phyloP scores from a whole-genome alignment of 2,797 vertebrate species.

The Sebastes matsubarae region DNA sequence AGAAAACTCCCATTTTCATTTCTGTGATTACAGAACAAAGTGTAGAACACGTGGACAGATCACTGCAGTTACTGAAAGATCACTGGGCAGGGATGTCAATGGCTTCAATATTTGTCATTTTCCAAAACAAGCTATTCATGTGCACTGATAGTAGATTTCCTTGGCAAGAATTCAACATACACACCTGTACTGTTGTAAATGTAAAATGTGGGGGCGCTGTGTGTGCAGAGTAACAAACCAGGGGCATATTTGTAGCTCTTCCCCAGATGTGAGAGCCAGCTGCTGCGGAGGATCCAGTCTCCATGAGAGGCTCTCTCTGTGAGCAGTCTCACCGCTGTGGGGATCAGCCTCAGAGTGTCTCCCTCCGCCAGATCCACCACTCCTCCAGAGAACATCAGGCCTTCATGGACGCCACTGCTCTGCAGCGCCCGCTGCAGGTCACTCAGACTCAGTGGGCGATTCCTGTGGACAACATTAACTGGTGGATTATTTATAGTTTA shows the following conservation, averaged over 20 bases:
- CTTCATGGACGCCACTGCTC: conserved; percentile 82
- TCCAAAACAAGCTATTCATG: not conserved
- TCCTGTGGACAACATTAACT: conserved; percentile 75
- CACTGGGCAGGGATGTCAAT: not conserved
- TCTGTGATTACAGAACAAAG: not conserved
- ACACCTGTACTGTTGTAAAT: not conserved
- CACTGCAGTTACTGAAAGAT: not conserved
- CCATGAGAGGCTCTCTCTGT: conserved; percentile 91
- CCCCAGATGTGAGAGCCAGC: conserved; percentile 90
- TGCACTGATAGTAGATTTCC: too few species aligned
- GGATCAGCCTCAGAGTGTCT: conserved; percentile 85
- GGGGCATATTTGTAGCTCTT: conserved; percentile 81
- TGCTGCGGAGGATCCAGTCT: conserved; percentile 93
- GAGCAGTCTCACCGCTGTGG: conserved; percentile 87
- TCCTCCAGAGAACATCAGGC: conserved; percentile 81
- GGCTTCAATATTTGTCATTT: not conserved
- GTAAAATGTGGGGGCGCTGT: not conserved
- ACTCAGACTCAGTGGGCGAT: conserved; percentile 86
- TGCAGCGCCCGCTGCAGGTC: conserved; percentile 90
- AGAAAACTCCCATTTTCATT: not conserved
- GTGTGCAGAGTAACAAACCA: conserved; percentile 58
- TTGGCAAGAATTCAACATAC: too few species aligned
- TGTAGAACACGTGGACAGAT: not conserved
- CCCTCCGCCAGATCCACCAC: conserved; percentile 76
- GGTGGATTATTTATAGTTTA: not conserved